Conservation (phyloP, 2,797 vertebrate species). For the Alcedo quadribrachys region DNA sequence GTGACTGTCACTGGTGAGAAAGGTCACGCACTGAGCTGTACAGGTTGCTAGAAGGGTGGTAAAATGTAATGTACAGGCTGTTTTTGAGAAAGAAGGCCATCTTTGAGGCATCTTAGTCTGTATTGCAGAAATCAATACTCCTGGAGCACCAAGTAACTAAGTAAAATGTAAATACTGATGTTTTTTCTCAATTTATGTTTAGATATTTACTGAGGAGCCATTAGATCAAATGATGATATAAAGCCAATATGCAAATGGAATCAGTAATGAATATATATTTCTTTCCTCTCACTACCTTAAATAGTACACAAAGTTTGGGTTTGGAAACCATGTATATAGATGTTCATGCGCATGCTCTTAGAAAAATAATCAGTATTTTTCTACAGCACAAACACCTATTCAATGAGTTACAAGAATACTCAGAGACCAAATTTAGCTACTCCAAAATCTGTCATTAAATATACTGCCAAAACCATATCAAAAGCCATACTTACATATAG, state of each 20-base stretch:
- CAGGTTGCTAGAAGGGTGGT: background rate
- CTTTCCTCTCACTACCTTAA: background rate
- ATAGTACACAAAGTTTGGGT: background rate
- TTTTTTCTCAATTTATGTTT: background rate
- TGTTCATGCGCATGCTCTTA: background rate
- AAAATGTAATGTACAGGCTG: background rate
- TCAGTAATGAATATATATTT: background rate
- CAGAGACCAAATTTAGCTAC: constrained; percentile 56
- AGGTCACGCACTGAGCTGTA: background rate
- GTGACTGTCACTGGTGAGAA: background rate
- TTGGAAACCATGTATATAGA: constrained; percentile 33
- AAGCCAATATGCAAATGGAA: background rate
- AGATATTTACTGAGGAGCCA: background rate
- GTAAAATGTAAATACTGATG: background rate
- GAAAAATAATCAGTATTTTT: constrained; percentile 49
- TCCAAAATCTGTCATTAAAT: constrained; percentile 65
- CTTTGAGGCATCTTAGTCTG: background rate
- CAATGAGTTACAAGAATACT: constrained; percentile 46
- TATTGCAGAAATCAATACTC: background rate
- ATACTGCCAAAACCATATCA: constrained; percentile 62
- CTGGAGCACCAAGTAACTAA: background rate
- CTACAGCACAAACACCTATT: constrained; percentile 60
- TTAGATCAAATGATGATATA: background rate
- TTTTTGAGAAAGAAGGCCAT: background rate
- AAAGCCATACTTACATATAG: constrained; percentile 54